Conservation (phyloP, 2,113 vertebrate species). For the Physeter macrocephalus region DNA sequence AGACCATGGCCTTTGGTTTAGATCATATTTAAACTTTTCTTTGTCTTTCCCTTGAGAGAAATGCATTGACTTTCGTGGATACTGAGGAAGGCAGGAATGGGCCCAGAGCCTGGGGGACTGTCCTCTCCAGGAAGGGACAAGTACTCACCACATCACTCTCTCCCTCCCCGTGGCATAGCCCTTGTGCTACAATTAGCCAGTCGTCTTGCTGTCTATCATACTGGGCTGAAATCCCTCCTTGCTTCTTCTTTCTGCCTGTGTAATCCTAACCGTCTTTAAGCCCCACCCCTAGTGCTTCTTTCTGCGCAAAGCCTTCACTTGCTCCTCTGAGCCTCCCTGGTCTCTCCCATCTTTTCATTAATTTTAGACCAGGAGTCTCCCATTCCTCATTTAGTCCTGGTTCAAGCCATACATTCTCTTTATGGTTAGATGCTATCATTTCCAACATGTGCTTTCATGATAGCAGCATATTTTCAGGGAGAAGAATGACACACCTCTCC, state of each 20-base stretch:
- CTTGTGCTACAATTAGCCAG: fast-evolving
- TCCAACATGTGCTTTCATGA: neutral
- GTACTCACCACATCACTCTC: fast-evolving
- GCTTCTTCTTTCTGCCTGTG: neutral
- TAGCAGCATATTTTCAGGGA: neutral
- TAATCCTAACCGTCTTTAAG: neutral
- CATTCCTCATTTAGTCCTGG: neutral
- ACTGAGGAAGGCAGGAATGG: neutral
- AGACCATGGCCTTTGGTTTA: neutral
- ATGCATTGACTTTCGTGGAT: neutral
- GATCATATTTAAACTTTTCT: neutral
- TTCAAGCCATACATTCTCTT: neutral
- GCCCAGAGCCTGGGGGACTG: neutral
- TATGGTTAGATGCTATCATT: neutral
- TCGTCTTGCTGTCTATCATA: neutral
- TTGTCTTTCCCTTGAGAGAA: neutral
- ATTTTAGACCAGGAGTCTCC: neutral
- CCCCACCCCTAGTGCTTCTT: neutral
- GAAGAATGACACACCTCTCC: neutral
- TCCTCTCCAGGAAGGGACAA: neutral
- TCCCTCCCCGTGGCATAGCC: fast-evolving
- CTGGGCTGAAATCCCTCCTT: neutral
- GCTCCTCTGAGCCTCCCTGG: neutral
- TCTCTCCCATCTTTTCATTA: neutral
- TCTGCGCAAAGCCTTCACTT: neutral